Conservation (phyloP, 2,113 vertebrate genomes). For the Dipodomys merriami region DNA sequence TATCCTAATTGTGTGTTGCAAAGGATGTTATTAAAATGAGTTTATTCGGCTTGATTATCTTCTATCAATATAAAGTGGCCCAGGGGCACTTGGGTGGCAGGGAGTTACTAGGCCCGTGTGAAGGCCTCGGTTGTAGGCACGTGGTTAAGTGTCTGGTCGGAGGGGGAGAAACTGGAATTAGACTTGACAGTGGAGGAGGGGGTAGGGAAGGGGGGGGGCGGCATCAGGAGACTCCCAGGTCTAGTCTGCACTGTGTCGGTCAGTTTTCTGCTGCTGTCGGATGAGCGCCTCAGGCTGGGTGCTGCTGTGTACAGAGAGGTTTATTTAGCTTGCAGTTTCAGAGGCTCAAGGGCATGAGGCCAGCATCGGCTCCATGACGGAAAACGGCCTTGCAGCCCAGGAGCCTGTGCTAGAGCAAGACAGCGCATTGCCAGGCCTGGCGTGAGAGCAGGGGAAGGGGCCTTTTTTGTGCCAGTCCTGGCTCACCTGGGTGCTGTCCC, state of each 20-base stretch:
- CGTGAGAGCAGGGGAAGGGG: too few species aligned
- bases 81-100: background rate
- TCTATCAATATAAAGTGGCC: background rate
- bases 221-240: background rate
- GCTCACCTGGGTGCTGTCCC: too few species aligned
- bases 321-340: background rate
- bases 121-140: background rate
- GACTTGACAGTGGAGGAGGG: background rate
- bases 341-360: background rate
- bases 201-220: too few species aligned
- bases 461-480: too few species aligned
- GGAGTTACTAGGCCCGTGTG: background rate
- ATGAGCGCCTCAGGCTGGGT: background rate
- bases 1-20: background rate
- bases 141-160: background rate
- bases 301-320: background rate
- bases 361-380: background rate
- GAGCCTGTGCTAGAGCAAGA: background rate
- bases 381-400: too few species aligned
- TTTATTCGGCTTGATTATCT: background rate
- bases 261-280: background rate
- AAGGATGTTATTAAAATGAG: background rate
- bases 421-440: background rate
- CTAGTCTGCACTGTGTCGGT: accelerated
- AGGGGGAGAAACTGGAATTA: background rate